These are phyloP conservation scores for Ferdinandea cuprea DNA, from an alignment of 2,888 invertebrate species.

Conservation along the genomic window DNA sequence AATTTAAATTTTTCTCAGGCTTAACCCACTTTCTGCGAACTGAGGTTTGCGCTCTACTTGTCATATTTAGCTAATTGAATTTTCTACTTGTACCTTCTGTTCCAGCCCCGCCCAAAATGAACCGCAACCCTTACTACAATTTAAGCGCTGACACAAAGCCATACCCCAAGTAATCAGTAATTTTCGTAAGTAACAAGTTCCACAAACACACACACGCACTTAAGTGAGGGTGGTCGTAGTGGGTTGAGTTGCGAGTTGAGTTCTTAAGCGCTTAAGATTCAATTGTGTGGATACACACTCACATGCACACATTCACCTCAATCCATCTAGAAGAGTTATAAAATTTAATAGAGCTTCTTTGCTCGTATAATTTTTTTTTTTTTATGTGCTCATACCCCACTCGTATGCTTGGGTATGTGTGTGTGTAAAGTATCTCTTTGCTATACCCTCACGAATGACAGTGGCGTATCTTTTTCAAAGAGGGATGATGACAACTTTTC, in stretches of 20 bases:
- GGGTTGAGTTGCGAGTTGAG: slow-evolving; percentile 23
- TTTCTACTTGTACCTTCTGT: slow-evolving; percentile 22
- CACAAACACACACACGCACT: slow-evolving; percentile 37
- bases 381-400: slow-evolving; percentile 16
- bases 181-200: slow-evolving; percentile 65
- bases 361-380: slow-evolving; percentile 47
- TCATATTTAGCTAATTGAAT: slow-evolving; percentile 69
- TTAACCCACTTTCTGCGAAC: slow-evolving; percentile 8
- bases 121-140: slow-evolving; percentile 6
- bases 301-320: slow-evolving; percentile 34
- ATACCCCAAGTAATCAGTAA: slow-evolving; percentile 46
- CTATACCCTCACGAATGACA: slow-evolving; percentile 1
- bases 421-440: slow-evolving; percentile 1
- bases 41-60: slow-evolving; percentile 43
- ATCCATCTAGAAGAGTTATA: slow-evolving; percentile 60
- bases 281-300: slow-evolving; percentile 60
- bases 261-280: slow-evolving; percentile 64
- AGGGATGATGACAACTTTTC: slow-evolving; percentile 49
- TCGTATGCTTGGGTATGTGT: slow-evolving; percentile 25
- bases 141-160: neutral
- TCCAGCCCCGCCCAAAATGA: neutral
- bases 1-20: slow-evolving; percentile 8
- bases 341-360: slow-evolving; percentile 68
- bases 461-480: neutral
- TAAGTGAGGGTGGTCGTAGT: neutral